Conservation (phyloP, 2,888 invertebrate species). For the Ramazzottius varieornatus region DNA sequence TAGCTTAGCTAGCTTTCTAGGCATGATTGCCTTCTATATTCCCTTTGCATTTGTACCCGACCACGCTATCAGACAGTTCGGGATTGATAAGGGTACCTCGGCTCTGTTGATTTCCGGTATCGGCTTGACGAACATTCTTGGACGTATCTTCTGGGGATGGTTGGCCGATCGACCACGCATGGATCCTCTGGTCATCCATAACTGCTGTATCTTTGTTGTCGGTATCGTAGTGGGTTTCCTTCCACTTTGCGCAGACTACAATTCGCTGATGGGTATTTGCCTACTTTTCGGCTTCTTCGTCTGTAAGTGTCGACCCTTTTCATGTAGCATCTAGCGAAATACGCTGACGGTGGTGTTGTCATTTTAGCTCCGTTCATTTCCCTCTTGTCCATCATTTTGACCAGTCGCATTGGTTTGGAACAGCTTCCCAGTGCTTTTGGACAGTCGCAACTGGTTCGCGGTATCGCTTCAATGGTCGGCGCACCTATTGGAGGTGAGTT, state of each 20-base stretch:
- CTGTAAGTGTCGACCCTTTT: background rate
- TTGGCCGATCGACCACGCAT: background rate
- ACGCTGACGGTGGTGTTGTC: background rate
- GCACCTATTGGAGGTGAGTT: background rate
- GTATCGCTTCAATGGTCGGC: background rate
- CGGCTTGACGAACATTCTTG: background rate
- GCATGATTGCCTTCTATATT: slow-evolving; percentile 1
- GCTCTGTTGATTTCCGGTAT: background rate
- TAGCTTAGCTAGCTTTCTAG: background rate
- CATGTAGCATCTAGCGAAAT: background rate
- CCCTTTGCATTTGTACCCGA: background rate
- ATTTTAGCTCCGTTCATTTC: background rate
- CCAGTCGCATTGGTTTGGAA: background rate
- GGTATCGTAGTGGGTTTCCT: background rate
- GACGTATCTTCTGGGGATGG: slow-evolving; percentile 1
- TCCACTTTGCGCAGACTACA: background rate
- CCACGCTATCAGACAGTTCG: background rate
- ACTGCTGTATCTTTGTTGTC: background rate
- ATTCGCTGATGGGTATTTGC: background rate
- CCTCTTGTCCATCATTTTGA: background rate
- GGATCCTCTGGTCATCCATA: background rate
- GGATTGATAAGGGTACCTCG: background rate
- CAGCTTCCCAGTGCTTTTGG: slow-evolving; percentile 2
- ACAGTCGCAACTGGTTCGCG: background rate
- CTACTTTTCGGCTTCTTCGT: background rate